Conservation (phyloP, 2,888 invertebrate genomes). For the Petrolisthes manimaculis region DNA sequence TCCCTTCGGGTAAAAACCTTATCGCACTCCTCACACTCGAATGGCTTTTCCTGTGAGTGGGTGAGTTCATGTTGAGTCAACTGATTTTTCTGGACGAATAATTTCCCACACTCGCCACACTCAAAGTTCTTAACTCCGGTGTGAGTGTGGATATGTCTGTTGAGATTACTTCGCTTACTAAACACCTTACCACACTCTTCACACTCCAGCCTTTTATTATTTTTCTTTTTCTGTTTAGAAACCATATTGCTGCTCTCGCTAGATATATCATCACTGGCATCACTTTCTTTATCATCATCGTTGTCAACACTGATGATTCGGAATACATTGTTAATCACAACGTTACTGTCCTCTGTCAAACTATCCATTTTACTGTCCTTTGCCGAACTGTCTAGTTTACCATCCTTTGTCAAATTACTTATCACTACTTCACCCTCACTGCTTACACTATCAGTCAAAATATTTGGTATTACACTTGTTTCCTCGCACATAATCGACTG, state of each 20-base stretch:
- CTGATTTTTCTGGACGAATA: background rate
- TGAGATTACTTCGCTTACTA: background rate
- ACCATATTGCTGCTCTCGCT: too few relatives aligned
- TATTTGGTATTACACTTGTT: background rate
- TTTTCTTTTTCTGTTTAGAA: background rate
- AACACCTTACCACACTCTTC: background rate
- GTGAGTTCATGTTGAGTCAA: background rate
- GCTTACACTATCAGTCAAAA: background rate
- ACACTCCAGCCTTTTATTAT: background rate
- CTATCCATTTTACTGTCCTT: background rate
- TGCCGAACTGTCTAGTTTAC: background rate
- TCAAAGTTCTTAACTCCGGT: background rate
- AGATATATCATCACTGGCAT: background rate
- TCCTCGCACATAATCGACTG: too few relatives aligned
- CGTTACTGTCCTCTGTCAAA: background rate
- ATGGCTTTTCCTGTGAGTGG: background rate
- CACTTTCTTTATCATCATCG: background rate
- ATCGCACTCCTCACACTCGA: background rate
- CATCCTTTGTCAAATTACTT: background rate
- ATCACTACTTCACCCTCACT: background rate
- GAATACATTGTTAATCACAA: background rate
- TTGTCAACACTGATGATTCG: background rate
- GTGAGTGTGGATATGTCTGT: slow-evolving; percentile 4
- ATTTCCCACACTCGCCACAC: background rate
- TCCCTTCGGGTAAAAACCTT: background rate